Evolutionary conservation across 2,113 vertebrate species (phyloP).

Genomic region (Seriola dumerili): DNA sequence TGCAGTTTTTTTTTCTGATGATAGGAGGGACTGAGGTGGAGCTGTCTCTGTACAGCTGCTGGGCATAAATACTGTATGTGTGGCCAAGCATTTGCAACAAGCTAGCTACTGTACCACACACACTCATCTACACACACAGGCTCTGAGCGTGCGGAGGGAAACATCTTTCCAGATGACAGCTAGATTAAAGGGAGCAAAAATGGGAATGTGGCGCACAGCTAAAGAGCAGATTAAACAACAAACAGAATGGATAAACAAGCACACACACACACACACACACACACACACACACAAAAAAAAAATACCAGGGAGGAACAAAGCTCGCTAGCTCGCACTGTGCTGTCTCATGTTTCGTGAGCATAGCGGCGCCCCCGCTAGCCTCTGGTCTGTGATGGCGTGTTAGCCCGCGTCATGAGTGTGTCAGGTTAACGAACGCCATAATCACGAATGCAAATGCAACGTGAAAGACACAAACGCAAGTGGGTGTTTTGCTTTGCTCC

Average conservation of each 20-base stretch:
- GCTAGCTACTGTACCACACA: constrained; percentile 23
- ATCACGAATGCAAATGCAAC: constrained; percentile 42
- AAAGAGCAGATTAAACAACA: constrained; percentile 64
- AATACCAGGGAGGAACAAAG: constrained; percentile 44
- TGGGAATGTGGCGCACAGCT: constrained; percentile 30
- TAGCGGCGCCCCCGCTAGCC: constrained; percentile 13
- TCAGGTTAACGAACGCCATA: constrained; percentile 25
- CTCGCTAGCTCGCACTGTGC: neutral
- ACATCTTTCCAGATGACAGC: constrained; percentile 32
- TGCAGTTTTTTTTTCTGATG: neutral
- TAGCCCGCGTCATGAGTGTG: constrained; percentile 21
- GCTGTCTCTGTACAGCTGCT: neutral
- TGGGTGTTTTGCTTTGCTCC: constrained; percentile 54
- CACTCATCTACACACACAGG: constrained; percentile 24
- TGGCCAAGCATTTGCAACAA: constrained; percentile 19
- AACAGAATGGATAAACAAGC: constrained; percentile 55
- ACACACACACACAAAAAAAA: neutral
- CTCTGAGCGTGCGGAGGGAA: constrained; percentile 26
- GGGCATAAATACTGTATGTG: constrained; percentile 26
- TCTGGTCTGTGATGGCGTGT: constrained; percentile 33
- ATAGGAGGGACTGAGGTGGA: neutral
- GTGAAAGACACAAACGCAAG: constrained; percentile 40
- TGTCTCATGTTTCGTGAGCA: neutral
- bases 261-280: too few species aligned
- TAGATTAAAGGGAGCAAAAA: constrained; percentile 55